Percentiles rank a stretch among this genome's conserved stretches.
These are phyloP conservation scores for Bruchidius siliquastri DNA, from an alignment of 2,888 invertebrate species.

Conservation along the genomic window DNA sequence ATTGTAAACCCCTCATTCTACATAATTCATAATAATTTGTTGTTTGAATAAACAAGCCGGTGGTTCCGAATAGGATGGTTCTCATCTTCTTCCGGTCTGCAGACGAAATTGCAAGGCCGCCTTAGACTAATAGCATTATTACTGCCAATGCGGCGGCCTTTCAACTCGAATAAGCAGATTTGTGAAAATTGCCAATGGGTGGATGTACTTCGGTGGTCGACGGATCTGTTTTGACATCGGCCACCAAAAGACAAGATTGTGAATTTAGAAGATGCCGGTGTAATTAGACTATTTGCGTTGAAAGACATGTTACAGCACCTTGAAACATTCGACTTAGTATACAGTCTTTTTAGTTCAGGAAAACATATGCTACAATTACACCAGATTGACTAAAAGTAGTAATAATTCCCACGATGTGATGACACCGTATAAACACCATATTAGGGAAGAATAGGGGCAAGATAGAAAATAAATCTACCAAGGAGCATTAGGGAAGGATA, in stretches of 20 bases:
- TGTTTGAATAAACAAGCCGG: slow-evolving; percentile 29
- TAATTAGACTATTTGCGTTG: slow-evolving; percentile 12
- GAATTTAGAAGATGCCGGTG: slow-evolving; percentile 6
- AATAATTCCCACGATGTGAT: too few relatives aligned
- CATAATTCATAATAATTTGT: slow-evolving; percentile 26
- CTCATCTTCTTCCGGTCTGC: slow-evolving; percentile 1
- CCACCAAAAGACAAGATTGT: background rate
- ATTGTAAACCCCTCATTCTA: slow-evolving; percentile 21
- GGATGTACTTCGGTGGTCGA: background rate
- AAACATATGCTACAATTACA: too few relatives aligned
- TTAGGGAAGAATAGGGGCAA: too few relatives aligned
- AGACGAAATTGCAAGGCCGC: slow-evolving; percentile 12
- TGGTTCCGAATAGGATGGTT: background rate
- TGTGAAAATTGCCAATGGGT: background rate
- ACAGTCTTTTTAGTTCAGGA: too few relatives aligned
- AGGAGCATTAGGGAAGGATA: too few relatives aligned
- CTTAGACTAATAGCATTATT: slow-evolving; percentile 21
- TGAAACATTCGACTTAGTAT: background rate
- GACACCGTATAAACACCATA: too few relatives aligned
- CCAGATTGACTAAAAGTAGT: too few relatives aligned
- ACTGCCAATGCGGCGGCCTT: slow-evolving; percentile 2
- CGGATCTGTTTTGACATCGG: background rate
- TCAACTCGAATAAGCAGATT: background rate
- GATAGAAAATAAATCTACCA: too few relatives aligned
- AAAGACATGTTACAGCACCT: background rate